Percentiles rank a stretch among this genome's conserved stretches.
These are phyloP conservation scores for Amazona vittata DNA, from an alignment of 2,113 vertebrate species.

Conservation along the genomic window DNA sequence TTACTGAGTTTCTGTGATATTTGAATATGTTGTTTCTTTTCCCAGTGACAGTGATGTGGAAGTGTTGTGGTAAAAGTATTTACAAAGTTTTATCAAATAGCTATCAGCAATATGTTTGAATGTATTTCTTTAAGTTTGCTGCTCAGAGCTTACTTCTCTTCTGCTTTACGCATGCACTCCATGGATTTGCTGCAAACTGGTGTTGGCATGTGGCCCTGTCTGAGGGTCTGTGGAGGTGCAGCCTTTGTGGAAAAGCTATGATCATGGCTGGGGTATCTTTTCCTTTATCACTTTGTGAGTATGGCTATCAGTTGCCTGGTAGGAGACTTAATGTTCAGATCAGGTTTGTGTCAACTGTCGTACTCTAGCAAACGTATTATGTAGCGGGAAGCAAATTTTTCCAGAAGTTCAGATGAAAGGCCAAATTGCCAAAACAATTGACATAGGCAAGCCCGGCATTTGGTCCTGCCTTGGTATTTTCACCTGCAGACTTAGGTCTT, in stretches of 20 bases:
- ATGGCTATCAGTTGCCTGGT: neutral
- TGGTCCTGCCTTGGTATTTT: neutral
- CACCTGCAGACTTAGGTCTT: neutral
- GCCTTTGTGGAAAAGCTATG: neutral
- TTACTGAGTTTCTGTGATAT: neutral
- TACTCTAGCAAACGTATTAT: neutral
- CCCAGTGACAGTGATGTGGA: neutral
- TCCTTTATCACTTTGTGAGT: neutral
- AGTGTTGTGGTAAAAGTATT: neutral
- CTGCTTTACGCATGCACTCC: neutral
- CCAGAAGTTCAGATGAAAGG: neutral
- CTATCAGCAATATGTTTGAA: neutral
- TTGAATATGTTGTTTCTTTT: neutral
- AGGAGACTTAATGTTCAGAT: neutral
- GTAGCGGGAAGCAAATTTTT: neutral
- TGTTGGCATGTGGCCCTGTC: fast-evolving
- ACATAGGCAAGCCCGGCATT: neutral
- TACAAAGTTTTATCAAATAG: neutral
- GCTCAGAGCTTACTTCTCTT: neutral
- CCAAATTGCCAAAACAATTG: neutral
- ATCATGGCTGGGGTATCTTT: neutral
- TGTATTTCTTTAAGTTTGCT: neutral
- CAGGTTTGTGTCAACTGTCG: neutral
- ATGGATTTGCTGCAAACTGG: neutral
- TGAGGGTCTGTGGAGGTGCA: neutral